These are phyloP conservation scores for Hydrophis major DNA, from an alignment of 2,797 vertebrate genomes.

Conservation along the genomic window DNA sequence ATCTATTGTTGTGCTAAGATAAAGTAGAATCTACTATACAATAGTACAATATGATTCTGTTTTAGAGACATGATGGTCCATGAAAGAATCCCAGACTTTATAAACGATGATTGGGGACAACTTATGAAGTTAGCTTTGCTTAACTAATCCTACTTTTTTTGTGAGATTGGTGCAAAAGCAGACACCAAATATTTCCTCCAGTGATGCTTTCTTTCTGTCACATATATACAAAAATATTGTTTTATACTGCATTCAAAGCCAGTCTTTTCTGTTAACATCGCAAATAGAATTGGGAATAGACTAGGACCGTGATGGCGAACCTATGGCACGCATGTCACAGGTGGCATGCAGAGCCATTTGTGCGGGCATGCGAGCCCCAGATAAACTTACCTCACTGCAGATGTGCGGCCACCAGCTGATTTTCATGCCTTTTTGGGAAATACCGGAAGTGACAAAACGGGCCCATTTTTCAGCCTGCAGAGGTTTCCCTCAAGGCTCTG, in stretches of 20 bases:
- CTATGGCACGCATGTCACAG: too few relatives aligned
- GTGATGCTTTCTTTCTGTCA: neutral
- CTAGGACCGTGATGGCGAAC: too few relatives aligned
- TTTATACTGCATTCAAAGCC: neutral
- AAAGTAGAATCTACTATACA: conserved; percentile 56
- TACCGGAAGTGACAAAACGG: too few relatives aligned
- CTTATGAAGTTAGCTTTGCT: neutral
- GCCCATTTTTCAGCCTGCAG: too few relatives aligned
- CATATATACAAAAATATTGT: neutral
- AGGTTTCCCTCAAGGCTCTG: too few relatives aligned
- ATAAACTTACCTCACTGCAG: too few relatives aligned
- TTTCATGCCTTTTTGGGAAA: too few relatives aligned
- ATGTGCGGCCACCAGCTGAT: too few relatives aligned
- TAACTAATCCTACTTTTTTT: neutral
- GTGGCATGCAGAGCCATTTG: too few relatives aligned
- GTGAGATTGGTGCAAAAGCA: neutral
- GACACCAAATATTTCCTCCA: neutral
- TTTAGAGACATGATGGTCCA: conserved; percentile 66
- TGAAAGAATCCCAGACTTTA: conserved; percentile 65
- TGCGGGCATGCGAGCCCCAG: too few relatives aligned
- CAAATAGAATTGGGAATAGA: neutral
- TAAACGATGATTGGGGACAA: conserved; percentile 61
- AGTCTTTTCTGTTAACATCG: neutral
- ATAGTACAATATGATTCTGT: conserved; percentile 57
- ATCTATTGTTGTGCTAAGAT: conserved; percentile 48